Evolutionary conservation across 2,888 invertebrate genomes (phyloP).

Genomic region (Pantelozetes paolii): DNA sequence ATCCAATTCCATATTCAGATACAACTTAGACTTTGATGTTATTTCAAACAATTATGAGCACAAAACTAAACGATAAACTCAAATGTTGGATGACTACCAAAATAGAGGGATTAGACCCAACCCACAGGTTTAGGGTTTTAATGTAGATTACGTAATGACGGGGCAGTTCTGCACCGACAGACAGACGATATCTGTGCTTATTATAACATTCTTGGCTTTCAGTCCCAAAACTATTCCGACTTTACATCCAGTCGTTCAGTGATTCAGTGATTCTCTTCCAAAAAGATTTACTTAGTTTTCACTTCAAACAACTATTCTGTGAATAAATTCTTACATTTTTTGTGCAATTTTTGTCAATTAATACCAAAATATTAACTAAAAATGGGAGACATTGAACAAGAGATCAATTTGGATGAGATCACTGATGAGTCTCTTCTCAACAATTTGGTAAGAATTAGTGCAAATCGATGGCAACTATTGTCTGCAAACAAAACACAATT

Average conservation of each 20-base stretch:
- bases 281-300: background rate
- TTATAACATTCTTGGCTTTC: constrained; percentile 29
- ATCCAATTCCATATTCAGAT: constrained; percentile 30
- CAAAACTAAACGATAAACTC: constrained; percentile 24
- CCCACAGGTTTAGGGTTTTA: constrained; percentile 13
- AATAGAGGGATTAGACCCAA: constrained; percentile 2
- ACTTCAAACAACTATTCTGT: background rate
- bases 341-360: background rate
- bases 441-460: constrained; percentile 39
- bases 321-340: background rate
- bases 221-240: background rate
- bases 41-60: constrained; percentile 34
- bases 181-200: constrained; percentile 31
- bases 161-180: background rate
- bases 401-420: constrained; percentile 42
- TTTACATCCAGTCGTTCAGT: background rate
- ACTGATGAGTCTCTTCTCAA: constrained; percentile 37
- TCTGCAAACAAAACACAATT: background rate
- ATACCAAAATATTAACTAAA: background rate
- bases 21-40: constrained; percentile 18
- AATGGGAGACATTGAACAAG: constrained; percentile 40
- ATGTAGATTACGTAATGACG: background rate
- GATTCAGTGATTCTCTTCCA: constrained; percentile 11
- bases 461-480: background rate
- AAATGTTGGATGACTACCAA: constrained; percentile 32